Evolutionary conservation across 1,140 invertebrate genomes (phyloP).

Genomic region (Drosophila ercepeae): DNA sequence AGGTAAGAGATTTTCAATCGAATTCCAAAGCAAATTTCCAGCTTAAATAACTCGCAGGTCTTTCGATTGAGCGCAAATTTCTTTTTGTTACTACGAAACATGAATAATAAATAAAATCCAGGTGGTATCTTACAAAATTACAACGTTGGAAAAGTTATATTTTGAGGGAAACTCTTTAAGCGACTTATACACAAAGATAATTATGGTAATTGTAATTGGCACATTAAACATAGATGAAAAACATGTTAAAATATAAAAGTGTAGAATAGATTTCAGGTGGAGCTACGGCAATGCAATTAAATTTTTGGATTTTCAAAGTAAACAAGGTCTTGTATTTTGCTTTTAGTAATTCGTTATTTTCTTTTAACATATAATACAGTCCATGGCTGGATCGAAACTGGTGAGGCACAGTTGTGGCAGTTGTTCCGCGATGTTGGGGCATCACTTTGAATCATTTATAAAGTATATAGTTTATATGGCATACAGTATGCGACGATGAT

Average conservation of each 20-base stretch:
- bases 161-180: conserved; percentile 61
- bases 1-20: conserved; percentile 22
- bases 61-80: conserved; percentile 74
- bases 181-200: conserved; percentile 67
- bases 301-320: conserved; percentile 29
- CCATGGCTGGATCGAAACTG: conserved; percentile 66
- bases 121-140: conserved; percentile 59
- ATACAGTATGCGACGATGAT: conserved; percentile 44
- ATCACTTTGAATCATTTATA: conserved; percentile 20
- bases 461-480: conserved; percentile 47
- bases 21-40: not conserved
- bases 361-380: conserved; percentile 69
- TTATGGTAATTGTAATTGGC: conserved; percentile 65
- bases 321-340: conserved; percentile 11
- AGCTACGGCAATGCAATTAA: conserved; percentile 47
- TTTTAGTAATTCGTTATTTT: not conserved
- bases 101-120: conserved; percentile 59
- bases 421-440: conserved; percentile 35
- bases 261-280: conserved; percentile 55
- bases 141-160: conserved; percentile 78
- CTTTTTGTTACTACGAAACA: conserved; percentile 66
- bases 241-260: conserved; percentile 59
- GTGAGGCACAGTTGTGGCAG: conserved; percentile 67
- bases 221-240: conserved; percentile 76
- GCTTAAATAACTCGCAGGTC: conserved; percentile 21